Evolutionary conservation across 2,888 invertebrate species (phyloP), one percentile per base, ranked within the genome.

Genomic region (Ornithoptera alexandrae): DNA sequence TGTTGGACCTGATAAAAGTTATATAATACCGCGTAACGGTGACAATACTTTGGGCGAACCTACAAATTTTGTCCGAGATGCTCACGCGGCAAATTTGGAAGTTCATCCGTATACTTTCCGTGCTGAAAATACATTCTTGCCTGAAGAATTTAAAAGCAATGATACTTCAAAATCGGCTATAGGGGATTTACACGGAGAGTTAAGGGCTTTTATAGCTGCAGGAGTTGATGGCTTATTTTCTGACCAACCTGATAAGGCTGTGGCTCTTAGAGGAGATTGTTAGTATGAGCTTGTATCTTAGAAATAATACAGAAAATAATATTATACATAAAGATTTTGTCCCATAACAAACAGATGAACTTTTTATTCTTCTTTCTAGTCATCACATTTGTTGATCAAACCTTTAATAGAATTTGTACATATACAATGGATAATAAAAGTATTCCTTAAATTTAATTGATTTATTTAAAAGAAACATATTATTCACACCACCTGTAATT

Each of bases 101-200:
- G 90, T 92, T 0, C 90, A 90, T 73, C 90, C 90, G 0, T 92
- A 88, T 73, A 91, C 91, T 1, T 92, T 92, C 74, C 85, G 91
- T 2, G 86, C 90, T 17, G 92, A 92, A 74, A 91, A 92, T 72
- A 62, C 73, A 7, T 92, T 83, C 72, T 77, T 92, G 30, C 90
- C 92, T 24, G 74, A 71, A n/a, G 86, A 91, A 68, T 90, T 81
- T 70, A 81, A 82, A 61, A 88, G 75, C 71, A 73, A 72, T 8
- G 78, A 83, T 18, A 56, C 72, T 7, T 74, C 78, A 4, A 76
- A 78, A 5, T 70, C 75, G 7, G 81, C 78, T 24, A 78, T 85
- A 39, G 92, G 92, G 5, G 75, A 92, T 66, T 77, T 87, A 0
- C 76, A 73, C 20, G 84, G 82, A 58, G 92, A 92, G 79, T 70